These are phyloP conservation scores for Otolemur crassicaudatus DNA, from an alignment of 2,797 vertebrate genomes.

Conservation along the genomic window DNA sequence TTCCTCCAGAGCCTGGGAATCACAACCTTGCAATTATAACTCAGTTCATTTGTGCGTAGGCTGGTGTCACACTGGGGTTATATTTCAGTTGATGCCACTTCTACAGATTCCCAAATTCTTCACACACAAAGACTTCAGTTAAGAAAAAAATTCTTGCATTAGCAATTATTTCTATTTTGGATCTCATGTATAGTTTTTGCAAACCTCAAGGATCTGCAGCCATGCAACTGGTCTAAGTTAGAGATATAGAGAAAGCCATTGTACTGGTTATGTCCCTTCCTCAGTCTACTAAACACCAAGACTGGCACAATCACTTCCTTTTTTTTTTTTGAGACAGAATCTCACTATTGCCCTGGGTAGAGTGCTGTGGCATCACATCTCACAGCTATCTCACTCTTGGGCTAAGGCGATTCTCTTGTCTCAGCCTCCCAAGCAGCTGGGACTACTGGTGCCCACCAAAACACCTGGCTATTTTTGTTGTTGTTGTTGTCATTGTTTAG, in stretches of 20 bases:
- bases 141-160: background rate
- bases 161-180: background rate
- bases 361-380: no score
- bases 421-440: no score
- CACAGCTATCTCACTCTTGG: no score
- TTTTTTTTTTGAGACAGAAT: no score
- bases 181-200: background rate
- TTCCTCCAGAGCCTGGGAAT: conserved; percentile 7
- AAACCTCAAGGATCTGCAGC: background rate
- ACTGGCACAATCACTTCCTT: background rate
- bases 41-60: background rate
- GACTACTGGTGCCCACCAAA: no score
- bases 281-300: background rate
- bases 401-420: no score
- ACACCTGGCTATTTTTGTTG: no score
- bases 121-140: background rate
- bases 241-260: background rate
- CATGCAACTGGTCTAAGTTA: background rate
- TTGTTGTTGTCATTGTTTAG: no score
- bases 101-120: background rate
- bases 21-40: background rate
- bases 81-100: background rate
- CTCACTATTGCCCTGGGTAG: no score
- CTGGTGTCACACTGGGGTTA: background rate
- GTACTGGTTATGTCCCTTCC: background rate